Base-by-base conservation (phyloP, 2,888 invertebrate genomes). In the Elysia crispata region DNA sequence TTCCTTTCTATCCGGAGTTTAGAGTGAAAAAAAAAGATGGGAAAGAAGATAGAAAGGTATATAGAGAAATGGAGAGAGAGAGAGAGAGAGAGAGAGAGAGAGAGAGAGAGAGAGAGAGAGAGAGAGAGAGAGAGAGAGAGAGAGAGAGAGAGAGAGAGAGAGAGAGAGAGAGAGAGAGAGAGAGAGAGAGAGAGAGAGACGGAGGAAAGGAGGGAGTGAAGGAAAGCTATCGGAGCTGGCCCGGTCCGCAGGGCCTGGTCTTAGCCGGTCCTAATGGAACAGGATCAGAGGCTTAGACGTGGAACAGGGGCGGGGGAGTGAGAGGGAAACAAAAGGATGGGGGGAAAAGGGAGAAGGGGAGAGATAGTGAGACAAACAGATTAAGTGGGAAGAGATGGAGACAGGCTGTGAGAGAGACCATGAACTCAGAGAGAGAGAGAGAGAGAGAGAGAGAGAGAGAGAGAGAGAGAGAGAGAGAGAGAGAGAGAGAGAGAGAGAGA, bases 131-230 rank as follows among this genome's bases (percentile, higher is more conserved):
- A 31, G 31, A 69, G 31, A 76, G 1, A 76, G 75, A 57, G 1
- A 75, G 75, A 62, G 31, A 57, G 75, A 75, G 20, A 75, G 75
- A 60, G 31, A 60, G 75, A 31, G 20, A 31, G 75, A 76, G 54
- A 20, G 41, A 76, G 11, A 64, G 64, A 76, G 5, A 33, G 64
- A 23, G 28, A 62, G 33, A 64, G 28, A 64, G 31, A 30, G 13
- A 64, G 76, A 76, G 57, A 62, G 76, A 62, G 25, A 76, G 64
- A 76, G 25, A 76, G 64, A 76, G 28, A 64, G 64, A 41, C 28
- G 62, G 33, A 64, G 28, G 33, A 41, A 62, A 15, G 33, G 76
- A 76, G 57, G 31, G 76, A 64, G 25, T 11, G 77, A 31, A 13
- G 33, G 76, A 60, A 3, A 60, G 25, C 30, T 6, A 31, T n/a